Evolutionary conservation across 2,888 invertebrate genomes (phyloP).

Genomic region (Melanostoma mellinum): DNA sequence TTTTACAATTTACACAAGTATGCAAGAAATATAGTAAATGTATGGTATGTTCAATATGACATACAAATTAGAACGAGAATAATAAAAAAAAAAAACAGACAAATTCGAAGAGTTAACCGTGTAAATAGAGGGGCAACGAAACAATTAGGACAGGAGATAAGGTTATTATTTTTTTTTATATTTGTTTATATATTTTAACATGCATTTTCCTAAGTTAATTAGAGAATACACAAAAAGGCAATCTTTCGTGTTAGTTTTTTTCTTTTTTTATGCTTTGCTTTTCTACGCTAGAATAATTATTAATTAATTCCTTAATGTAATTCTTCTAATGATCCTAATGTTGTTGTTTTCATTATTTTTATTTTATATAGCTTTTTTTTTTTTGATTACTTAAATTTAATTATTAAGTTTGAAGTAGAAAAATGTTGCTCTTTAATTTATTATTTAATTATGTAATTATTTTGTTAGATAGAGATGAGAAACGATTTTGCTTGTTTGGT

Average conservation of each 20-base stretch:
- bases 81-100: slow-evolving; percentile 17
- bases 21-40: slow-evolving; percentile 64
- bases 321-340: slow-evolving; percentile 59
- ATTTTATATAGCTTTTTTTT: slow-evolving; percentile 65
- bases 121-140: not conserved
- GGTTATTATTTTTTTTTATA: slow-evolving; percentile 41
- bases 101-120: slow-evolving; percentile 19
- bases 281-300: slow-evolving; percentile 65
- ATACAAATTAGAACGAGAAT: not conserved
- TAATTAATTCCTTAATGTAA: slow-evolving; percentile 68
- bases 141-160: slow-evolving; percentile 16
- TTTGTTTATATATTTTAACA: slow-evolving; percentile 28
- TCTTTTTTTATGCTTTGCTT: too few relatives aligned
- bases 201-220: slow-evolving; percentile 51
- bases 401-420: slow-evolving; percentile 74
- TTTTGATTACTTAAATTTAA: slow-evolving; percentile 73
- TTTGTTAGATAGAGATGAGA: slow-evolving; percentile 54
- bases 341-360: slow-evolving; percentile 60
- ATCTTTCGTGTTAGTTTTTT: slow-evolving; percentile 61
- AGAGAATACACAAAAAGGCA: slow-evolving; percentile 64
- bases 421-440: slow-evolving; percentile 65
- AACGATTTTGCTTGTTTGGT: slow-evolving; percentile 34
- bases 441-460: slow-evolving; percentile 35
- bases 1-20: slow-evolving; percentile 66
- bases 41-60: slow-evolving; percentile 43